Evolutionary conservation across 2,888 invertebrate species (phyloP), one percentile per base, ranked within the genome.

Genomic region (Troides aeacus): DNA sequence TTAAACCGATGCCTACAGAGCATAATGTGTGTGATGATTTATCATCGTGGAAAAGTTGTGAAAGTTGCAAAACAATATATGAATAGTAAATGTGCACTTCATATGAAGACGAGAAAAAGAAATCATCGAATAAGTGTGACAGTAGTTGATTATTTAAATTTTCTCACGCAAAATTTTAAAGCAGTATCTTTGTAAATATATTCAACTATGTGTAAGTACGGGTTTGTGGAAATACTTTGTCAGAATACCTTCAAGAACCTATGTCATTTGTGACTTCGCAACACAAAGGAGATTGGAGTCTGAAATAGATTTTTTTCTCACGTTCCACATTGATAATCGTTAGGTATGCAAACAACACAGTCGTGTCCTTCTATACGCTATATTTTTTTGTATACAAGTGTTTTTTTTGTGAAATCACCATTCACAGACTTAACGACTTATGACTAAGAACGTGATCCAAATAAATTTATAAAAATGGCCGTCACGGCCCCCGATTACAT

Each of bases 371-470:
- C 81, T 81, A 81, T 81, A 78, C 81, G 82, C 78, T 79, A 81
- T 81, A 79, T 80, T 81, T 84, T 79, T 78, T 76, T 79, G 78
- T 78, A 80, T 84, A 86, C 84, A 80, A 82, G 82, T 82, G 84
- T 84, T 81, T 69, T 74, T 77, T 79, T 75, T 78, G 77, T 77
- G 76, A 78, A 78, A 81, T 79, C 77, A 81, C 83, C 80, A 81
- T 84, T 81, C 79, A 79, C 74, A 77, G 78, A 76, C 78, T 78
- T 88, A 88, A 89, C 87, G 85, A 87, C 87, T 84, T 87, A 87
- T 88, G 88, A 87, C 83, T 84, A 84, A 82, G 82, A 80, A 91
- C 91, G 91, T 91, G 91, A 89, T 88, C 81, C 77, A 87, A 88
- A 89, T 89, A 87, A 80, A 82, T 83, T 80, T 81, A 81, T 80